Percentiles rank a stretch among this genome's conserved stretches.
Conservation (phyloP, 2,888 invertebrate genomes). For the Osmoderma eremita region DNA sequence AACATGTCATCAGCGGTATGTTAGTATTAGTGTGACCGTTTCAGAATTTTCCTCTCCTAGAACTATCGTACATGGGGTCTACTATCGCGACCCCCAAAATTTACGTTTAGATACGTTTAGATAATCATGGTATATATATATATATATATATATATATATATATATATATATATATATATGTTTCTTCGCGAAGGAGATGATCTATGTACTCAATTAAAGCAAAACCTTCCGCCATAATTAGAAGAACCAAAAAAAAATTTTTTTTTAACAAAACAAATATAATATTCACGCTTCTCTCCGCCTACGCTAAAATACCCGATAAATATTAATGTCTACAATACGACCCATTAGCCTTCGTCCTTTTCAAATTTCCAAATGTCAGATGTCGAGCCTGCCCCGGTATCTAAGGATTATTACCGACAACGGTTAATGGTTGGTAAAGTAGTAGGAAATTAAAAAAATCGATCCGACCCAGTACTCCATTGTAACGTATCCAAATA, state of each 20-base stretch:
- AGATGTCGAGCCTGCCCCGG: not conserved
- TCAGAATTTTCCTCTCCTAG: no score
- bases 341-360: slow-evolving; percentile 16
- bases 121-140: no score
- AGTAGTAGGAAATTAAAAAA: slow-evolving; percentile 32
- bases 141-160: no score
- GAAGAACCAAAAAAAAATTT: not conserved
- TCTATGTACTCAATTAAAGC: no score
- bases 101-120: no score
- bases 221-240: not conserved
- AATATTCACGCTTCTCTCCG: no score
- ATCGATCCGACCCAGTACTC: slow-evolving; percentile 17
- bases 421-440: slow-evolving; percentile 15
- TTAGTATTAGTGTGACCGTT: no score
- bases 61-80: no score
- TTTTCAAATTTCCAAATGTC: slow-evolving; percentile 33
- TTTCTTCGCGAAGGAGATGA: no score
- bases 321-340: slow-evolving; percentile 21
- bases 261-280: not conserved
- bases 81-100: no score
- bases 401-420: not conserved
- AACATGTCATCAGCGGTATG: no score
- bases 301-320: slow-evolving; percentile 12
- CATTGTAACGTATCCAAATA: not conserved
- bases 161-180: no score